Evolutionary conservation across 2,888 invertebrate genomes (phyloP).

Genomic region (Oscheius onirici): DNA sequence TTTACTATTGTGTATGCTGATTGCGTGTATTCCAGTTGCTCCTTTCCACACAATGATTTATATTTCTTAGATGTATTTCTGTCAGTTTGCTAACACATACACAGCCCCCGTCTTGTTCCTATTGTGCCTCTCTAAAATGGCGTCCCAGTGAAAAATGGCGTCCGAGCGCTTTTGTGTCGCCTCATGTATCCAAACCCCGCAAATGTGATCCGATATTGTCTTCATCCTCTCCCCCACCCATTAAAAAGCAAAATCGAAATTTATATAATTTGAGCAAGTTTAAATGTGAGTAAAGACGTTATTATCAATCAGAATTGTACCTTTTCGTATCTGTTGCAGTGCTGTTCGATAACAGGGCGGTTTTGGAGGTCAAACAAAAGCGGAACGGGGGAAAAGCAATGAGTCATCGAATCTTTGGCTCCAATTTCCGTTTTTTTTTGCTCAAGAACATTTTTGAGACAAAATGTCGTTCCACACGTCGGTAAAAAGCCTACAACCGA

Average conservation of each 20-base stretch:
- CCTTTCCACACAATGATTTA: constrained; percentile 12
- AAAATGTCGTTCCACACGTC: constrained; percentile 52
- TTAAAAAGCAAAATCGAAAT: constrained; percentile 15
- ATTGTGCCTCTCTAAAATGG: constrained; percentile 21
- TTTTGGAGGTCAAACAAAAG: not conserved
- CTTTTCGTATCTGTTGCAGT: not conserved
- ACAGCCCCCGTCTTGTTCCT: constrained; percentile 8
- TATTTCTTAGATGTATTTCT: constrained; percentile 19
- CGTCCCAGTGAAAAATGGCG: constrained; percentile 15
- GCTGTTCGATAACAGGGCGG: constrained; percentile 6
- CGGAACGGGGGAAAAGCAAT: not conserved
- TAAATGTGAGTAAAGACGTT: constrained; percentile 22
- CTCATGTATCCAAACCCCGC: constrained; percentile 23
- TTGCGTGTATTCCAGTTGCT: constrained; percentile 35
- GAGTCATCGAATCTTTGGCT: not conserved
- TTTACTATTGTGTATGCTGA: constrained; percentile 34
- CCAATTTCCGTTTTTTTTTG: not conserved
- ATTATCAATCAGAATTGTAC: not conserved
- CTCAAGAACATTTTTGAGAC: not conserved
- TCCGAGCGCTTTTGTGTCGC: constrained; percentile 16
- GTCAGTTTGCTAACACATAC: not conserved
- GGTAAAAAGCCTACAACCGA: constrained; percentile 60
- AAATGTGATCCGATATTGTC: constrained; percentile 19
- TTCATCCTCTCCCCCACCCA: constrained; percentile 12
- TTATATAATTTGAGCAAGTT: constrained; percentile 11